phyloP scores from a whole-genome alignment of 2,888 invertebrate genomes.

The Leptinotarsa tumamoca region DNA sequence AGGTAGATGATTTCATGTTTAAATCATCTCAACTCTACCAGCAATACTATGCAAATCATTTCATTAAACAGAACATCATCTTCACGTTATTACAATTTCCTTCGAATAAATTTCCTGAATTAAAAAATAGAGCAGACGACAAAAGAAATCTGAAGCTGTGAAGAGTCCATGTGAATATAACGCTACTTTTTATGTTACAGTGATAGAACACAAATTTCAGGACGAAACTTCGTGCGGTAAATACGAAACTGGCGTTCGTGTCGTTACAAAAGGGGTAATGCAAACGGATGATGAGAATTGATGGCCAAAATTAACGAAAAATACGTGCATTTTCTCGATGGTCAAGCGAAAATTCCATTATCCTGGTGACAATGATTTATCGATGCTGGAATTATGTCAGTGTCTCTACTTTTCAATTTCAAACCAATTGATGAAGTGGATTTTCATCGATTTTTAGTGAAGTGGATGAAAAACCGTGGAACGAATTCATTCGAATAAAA shows the following conservation, averaged over 20 bases:
- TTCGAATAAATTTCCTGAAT: background rate
- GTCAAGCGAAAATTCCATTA: constrained; percentile 23
- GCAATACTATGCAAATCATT: constrained; percentile 9
- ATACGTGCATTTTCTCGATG: constrained; percentile 16
- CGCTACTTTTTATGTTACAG: constrained; percentile 8
- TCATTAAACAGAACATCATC: background rate
- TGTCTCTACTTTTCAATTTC: constrained; percentile 23
- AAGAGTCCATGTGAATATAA: background rate
- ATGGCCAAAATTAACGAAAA: constrained; percentile 22
- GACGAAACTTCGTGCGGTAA: constrained; percentile 22
- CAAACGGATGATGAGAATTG: constrained; percentile 21
- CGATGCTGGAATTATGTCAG: constrained; percentile 20
- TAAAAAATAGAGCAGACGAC: background rate
- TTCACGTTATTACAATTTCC: background rate
- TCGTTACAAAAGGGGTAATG: constrained; percentile 6
- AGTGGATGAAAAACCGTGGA: background rate
- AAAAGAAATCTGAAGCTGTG: background rate
- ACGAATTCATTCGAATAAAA: background rate
- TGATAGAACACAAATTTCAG: constrained; percentile 16
- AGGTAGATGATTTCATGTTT: background rate
- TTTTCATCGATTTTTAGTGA: constrained; percentile 2
- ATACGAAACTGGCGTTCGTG: constrained; percentile 23
- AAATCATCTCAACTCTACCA: background rate
- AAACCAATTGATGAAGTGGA: constrained; percentile 16
- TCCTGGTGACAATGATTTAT: constrained; percentile 25